Conservation (phyloP, 2,888 invertebrate genomes). For the Malacosoma neustria region DNA sequence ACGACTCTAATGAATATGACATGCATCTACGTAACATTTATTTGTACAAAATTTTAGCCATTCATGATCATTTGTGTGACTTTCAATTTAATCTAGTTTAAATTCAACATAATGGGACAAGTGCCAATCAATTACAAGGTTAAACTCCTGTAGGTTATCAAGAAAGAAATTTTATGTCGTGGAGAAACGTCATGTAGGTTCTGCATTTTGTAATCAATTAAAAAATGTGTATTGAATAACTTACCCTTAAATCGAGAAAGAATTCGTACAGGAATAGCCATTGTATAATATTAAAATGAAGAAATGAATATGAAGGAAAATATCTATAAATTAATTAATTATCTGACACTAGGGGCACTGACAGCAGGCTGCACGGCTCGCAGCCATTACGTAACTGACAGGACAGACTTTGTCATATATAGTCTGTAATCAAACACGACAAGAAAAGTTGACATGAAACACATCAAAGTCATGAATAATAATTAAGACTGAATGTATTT, state of each 20-base stretch:
- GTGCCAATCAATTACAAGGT: constrained; percentile 28
- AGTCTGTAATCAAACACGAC: no score
- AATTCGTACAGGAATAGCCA: constrained; percentile 76
- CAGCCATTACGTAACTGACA: constrained; percentile 48
- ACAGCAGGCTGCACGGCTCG: constrained; percentile 24
- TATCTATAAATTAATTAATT: constrained; percentile 26
- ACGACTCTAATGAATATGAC: constrained; percentile 37
- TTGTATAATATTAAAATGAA: constrained; percentile 36
- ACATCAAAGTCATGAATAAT: no score
- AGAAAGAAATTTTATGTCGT: constrained; percentile 7
- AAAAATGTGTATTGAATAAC: constrained; percentile 8
- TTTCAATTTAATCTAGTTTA: constrained; percentile 3
- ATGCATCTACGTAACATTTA: constrained; percentile 25
- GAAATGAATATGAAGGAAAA: no score
- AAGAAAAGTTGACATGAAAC: no score
- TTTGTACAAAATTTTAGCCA: constrained; percentile 10
- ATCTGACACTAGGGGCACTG: constrained; percentile 41
- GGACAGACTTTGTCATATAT: constrained; percentile 1
- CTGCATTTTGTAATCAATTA: no score
- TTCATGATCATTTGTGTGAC: constrained; percentile 6
- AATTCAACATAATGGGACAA: constrained; percentile 2
- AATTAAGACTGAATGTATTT: no score
- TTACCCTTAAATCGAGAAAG: constrained; percentile 75
- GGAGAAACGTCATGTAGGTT: no score
- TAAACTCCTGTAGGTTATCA: constrained; percentile 22